A percentile compares a stretch with the other conserved stretches of the same genome.
Conservation (phyloP, 2,888 invertebrate genomes). For the Noctua janthe region DNA sequence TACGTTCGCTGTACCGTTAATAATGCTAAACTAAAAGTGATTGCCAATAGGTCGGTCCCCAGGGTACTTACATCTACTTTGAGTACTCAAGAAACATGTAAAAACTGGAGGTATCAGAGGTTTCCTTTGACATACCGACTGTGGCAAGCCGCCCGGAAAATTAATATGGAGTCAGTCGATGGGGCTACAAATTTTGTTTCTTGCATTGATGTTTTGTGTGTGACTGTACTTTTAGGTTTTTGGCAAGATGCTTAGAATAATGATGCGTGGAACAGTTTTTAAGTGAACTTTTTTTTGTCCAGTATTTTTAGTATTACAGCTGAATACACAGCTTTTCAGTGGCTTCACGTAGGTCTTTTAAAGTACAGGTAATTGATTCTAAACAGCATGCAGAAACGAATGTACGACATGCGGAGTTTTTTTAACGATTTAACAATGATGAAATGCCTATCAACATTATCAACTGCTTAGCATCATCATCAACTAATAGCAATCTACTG, state of each 20-base stretch:
- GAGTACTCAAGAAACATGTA: constrained; percentile 39
- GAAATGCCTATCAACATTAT: neutral
- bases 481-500: neutral
- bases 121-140: constrained; percentile 51
- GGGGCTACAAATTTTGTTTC: constrained; percentile 38
- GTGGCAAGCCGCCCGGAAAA: constrained; percentile 59
- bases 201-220: constrained; percentile 43
- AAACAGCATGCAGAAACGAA: neutral
- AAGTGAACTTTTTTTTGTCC: neutral
- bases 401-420: neutral
- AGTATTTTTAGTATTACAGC: neutral
- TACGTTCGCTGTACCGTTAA: constrained; percentile 60
- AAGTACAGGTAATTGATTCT: neutral
- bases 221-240: constrained; percentile 29
- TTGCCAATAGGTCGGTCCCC: constrained; percentile 58
- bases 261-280: neutral
- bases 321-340: neutral
- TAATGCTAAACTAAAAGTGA: constrained; percentile 64
- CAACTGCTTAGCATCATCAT: neutral
- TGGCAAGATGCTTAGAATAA: neutral
- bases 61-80: constrained; percentile 51
- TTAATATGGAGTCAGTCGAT: constrained; percentile 57
- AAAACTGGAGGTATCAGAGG: constrained; percentile 54
- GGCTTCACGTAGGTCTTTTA: too few species aligned
- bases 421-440: neutral